Evolutionary conservation across 37 sponge, comb jelly and placozoan genomes (phyloP).

Genomic region (Theonella swinhoei): DNA sequence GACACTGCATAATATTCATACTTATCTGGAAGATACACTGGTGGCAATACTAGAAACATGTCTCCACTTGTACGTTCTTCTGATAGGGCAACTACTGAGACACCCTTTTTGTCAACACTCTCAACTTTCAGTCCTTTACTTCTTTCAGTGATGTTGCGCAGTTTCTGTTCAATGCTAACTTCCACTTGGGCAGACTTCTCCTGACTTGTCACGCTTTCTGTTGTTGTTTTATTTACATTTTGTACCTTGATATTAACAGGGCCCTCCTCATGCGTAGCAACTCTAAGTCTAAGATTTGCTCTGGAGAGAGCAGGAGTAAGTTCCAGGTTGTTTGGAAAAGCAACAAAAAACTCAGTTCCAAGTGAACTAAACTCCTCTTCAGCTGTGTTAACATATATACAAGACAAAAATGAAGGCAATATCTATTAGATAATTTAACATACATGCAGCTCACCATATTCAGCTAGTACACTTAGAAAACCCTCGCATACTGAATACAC

Average conservation of each 20-base stretch:
- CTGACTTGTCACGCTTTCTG: too few relatives aligned
- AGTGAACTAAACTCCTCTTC: not conserved
- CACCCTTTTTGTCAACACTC: not conserved
- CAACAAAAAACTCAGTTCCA: not conserved
- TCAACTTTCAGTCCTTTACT: constrained; percentile 12
- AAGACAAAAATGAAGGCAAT: too few relatives aligned
- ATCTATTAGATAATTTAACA: too few relatives aligned
- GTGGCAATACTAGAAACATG: constrained; percentile 35
- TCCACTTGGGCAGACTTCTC: not conserved
- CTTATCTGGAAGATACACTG: constrained; percentile 18
- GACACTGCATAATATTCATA: constrained; percentile 73
- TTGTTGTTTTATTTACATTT: not conserved
- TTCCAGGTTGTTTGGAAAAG: not conserved
- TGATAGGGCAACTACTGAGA: constrained; percentile 35
- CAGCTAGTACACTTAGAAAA: too few relatives aligned
- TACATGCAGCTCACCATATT: too few relatives aligned
- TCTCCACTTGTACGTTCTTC: constrained; percentile 38
- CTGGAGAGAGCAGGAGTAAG: not conserved
- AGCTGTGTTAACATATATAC: not conserved
- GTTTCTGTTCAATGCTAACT: not conserved
- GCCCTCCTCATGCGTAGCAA: not conserved
- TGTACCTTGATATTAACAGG: not conserved
- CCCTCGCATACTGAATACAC: too few relatives aligned
- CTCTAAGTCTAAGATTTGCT: not conserved
- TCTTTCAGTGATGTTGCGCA: not conserved